Evolutionary conservation across 2,797 vertebrate species (phyloP).

Genomic region (Lepus oiostolus): DNA sequence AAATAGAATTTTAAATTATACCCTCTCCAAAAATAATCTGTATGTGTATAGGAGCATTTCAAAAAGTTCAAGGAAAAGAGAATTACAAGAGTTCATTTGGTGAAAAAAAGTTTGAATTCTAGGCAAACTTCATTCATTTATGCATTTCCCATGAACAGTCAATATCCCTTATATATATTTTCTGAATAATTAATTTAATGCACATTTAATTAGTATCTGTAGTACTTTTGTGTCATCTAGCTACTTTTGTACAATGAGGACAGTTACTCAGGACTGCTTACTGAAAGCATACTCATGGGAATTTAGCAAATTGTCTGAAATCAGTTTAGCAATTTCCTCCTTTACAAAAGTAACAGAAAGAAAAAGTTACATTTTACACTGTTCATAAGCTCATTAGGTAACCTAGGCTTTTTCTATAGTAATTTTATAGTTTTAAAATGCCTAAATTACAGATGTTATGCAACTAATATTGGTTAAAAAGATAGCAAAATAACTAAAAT

Average conservation of each 20-base stretch:
- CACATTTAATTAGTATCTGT: neutral
- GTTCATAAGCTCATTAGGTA: neutral
- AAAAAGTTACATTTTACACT: neutral
- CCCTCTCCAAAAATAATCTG: neutral
- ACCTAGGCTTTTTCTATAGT: neutral
- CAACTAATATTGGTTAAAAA: neutral
- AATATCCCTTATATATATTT: neutral
- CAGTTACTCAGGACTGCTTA: neutral
- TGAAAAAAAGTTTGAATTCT: too few relatives aligned
- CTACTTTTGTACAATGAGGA: neutral
- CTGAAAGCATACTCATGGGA: neutral
- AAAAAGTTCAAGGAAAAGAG: too few relatives aligned
- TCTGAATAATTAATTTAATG: neutral
- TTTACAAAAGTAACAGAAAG: slow-evolving; percentile 26
- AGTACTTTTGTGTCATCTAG: neutral
- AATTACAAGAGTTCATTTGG: too few relatives aligned
- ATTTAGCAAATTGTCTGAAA: slow-evolving; percentile 59
- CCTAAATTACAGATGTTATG: neutral
- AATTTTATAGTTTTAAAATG: neutral
- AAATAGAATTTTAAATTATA: neutral
- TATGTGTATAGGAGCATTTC: too few relatives aligned
- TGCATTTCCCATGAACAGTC: too few relatives aligned
- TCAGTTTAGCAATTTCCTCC: neutral
- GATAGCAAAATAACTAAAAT: neutral
- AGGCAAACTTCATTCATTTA: too few relatives aligned